phyloP scores from a whole-genome alignment of 1,140 invertebrate genomes.

The Achroia grisella region DNA sequence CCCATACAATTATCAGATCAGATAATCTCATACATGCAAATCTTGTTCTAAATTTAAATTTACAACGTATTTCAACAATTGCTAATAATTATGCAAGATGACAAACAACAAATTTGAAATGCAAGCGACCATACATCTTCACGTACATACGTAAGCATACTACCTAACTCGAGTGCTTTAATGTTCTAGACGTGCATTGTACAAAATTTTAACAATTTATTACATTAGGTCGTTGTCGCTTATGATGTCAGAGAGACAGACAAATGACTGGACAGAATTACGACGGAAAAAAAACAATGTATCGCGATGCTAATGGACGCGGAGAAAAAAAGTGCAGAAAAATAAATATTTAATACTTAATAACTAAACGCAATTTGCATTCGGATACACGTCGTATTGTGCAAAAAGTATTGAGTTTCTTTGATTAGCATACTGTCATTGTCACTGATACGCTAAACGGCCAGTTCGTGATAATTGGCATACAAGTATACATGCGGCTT shows the following conservation, averaged over 20 bases:
- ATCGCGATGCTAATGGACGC: slow-evolving; percentile 48
- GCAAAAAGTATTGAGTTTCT: slow-evolving; percentile 15
- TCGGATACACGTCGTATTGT: slow-evolving; percentile 13
- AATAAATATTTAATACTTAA: slow-evolving; percentile 21
- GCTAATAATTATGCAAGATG: no score
- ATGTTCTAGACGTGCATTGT: slow-evolving; percentile 32
- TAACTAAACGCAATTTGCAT: slow-evolving; percentile 32
- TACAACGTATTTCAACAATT: no score
- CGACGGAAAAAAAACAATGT: slow-evolving; percentile 48
- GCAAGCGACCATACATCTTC: no score
- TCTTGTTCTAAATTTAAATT: no score
- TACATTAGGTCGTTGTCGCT: slow-evolving; percentile 63
- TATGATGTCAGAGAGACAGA: slow-evolving; percentile 56
- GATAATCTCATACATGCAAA: no score
- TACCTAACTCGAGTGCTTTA: slow-evolving; percentile 7
- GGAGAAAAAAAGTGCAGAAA: slow-evolving; percentile 47
- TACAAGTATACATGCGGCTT: not conserved
- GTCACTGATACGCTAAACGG: slow-evolving; percentile 50
- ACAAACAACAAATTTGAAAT: no score
- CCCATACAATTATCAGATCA: no score
- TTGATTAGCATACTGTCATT: slow-evolving; percentile 55
- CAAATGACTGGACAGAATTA: slow-evolving; percentile 46
- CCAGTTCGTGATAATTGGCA: slow-evolving; percentile 46
- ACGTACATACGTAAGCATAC: no score
- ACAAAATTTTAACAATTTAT: slow-evolving; percentile 61